A percentile compares a stretch with the other conserved stretches of the same genome.
These are phyloP conservation scores for Thinocorus orbignyianus DNA, from an alignment of 2,113 vertebrate species.

Conservation along the genomic window DNA sequence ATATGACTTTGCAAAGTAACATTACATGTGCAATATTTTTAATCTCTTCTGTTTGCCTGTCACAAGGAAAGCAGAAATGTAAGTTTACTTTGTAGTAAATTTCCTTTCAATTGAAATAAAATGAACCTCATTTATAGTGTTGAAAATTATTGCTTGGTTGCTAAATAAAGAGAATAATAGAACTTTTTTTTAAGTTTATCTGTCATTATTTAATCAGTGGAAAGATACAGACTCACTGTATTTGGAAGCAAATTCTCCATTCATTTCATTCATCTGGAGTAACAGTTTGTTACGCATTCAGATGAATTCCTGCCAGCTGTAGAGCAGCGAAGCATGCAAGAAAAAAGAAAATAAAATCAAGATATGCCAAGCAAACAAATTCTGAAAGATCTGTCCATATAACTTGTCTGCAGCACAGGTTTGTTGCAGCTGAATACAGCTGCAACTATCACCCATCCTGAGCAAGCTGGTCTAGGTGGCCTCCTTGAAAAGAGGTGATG, in stretches of 20 bases:
- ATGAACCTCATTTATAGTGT: not conserved
- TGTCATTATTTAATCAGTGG: not conserved
- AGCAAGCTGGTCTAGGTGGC: not conserved
- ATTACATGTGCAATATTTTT: not conserved
- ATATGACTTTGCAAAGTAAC: not conserved
- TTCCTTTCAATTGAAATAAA: not conserved
- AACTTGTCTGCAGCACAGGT: not conserved
- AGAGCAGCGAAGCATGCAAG: not conserved
- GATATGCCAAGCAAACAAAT: not conserved
- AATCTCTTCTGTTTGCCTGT: not conserved
- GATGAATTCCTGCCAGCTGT: not conserved
- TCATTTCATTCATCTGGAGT: not conserved
- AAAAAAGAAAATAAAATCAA: not conserved
- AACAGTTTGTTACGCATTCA: not conserved
- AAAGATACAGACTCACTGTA: not conserved
- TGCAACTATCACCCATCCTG: not conserved
- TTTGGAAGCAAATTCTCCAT: not conserved
- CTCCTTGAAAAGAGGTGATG: not conserved
- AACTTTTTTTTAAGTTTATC: not conserved
- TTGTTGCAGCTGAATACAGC: not conserved
- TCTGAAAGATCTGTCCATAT: not conserved
- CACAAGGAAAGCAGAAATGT: not conserved
- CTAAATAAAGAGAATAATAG: not conserved
- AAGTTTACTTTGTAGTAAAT: not conserved
- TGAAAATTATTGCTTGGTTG: not conserved